Evolutionary conservation across 2,797 vertebrate genomes (phyloP).

Genomic region (Catostomus latipinnis): DNA sequence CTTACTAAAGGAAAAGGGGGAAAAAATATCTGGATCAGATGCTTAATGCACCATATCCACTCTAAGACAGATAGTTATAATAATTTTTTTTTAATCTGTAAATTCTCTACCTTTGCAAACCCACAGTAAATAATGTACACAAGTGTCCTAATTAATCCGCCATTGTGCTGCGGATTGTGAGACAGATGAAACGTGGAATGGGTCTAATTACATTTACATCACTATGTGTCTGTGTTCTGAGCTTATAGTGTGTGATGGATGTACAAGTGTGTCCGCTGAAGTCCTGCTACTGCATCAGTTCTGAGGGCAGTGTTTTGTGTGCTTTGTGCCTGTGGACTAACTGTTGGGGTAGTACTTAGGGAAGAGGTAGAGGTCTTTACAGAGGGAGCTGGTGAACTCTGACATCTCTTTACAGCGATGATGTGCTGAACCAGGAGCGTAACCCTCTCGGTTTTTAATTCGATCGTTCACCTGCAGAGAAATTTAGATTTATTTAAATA

Average conservation of each 20-base stretch:
- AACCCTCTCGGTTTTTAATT: constrained; percentile 93
- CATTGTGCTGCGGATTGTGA: constrained; percentile 13
- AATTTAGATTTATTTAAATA: neutral
- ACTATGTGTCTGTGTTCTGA: neutral
- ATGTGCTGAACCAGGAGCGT: constrained; percentile 91
- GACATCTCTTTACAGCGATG: constrained; percentile 99
- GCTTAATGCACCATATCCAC: neutral
- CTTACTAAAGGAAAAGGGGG: too few relatives aligned
- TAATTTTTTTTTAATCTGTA: neutral
- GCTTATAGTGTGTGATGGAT: neutral
- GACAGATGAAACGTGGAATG: constrained; percentile 12
- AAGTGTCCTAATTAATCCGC: neutral
- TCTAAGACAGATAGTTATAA: neutral
- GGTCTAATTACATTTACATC: constrained; percentile 11
- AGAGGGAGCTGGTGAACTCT: constrained; percentile 94
- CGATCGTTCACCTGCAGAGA: constrained; percentile 84
- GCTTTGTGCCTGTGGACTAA: constrained; percentile 48
- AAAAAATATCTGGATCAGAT: too few relatives aligned
- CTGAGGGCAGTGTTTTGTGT: constrained; percentile 49
- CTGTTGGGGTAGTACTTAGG: constrained; percentile 83
- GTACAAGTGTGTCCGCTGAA: neutral
- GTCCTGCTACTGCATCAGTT: neutral
- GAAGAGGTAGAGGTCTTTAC: constrained; percentile 92
- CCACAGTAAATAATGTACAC: neutral
- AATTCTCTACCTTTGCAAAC: neutral